Evolutionary conservation across 2,113 vertebrate species (phyloP).

Genomic region (Vulpes ferrilata): DNA sequence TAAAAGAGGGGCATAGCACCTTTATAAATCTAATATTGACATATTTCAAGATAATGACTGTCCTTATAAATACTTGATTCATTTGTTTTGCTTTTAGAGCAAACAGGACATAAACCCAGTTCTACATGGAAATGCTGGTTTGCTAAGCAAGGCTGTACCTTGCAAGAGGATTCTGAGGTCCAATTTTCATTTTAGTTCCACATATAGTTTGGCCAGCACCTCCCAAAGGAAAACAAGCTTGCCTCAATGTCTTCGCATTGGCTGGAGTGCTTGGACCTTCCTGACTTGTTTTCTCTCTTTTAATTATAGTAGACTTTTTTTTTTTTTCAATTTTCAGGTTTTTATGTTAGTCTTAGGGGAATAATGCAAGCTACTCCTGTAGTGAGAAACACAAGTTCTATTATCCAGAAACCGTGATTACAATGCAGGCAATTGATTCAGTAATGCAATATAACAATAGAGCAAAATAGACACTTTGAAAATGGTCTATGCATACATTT

Average conservation of each 20-base stretch:
- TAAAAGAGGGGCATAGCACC: not conserved
- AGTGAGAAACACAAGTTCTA: not conserved
- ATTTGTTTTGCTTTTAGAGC: not conserved
- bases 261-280: not conserved
- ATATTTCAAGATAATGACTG: not conserved
- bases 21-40: not conserved
- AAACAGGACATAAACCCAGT: not conserved
- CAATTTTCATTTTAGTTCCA: not conserved
- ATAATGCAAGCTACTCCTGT: not conserved
- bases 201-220: not conserved
- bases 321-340: not conserved
- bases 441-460: not conserved
- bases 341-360: not conserved
- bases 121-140: not conserved
- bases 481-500: not conserved
- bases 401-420: not conserved
- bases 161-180: not conserved
- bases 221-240: not conserved
- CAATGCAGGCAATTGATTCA: not conserved
- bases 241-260: not conserved
- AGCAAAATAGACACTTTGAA: not conserved
- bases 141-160: not conserved
- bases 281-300: not conserved
- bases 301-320: not conserved
- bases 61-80: not conserved